A percentile compares a stretch with the other conserved stretches of the same genome.
These are phyloP conservation scores for Octopus bimaculoides DNA, from an alignment of 1,140 invertebrate species.

Conservation along the genomic window DNA sequence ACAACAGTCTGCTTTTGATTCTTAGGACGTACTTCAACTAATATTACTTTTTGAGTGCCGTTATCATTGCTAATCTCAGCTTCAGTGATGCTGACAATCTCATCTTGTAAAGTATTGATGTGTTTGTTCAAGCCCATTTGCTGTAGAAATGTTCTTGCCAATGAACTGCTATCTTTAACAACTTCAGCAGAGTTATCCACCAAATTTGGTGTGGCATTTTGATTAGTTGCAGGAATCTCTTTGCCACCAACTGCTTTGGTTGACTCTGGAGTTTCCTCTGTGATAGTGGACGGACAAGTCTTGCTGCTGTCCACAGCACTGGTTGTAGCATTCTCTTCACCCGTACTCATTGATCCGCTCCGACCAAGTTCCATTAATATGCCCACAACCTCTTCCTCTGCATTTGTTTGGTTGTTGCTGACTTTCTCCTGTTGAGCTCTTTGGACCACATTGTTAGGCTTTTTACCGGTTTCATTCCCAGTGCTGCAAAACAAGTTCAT, in stretches of 20 bases:
- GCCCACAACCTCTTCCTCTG: background rate
- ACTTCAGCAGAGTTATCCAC: background rate
- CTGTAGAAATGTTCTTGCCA: background rate
- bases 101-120: background rate
- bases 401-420: no score
- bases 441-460: no score
- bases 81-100: slow-evolving; percentile 6
- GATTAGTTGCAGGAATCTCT: no score
- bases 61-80: background rate
- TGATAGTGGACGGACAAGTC: no score
- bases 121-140: slow-evolving; percentile 1
- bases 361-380: slow-evolving; percentile 9
- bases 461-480: no score
- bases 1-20: background rate
- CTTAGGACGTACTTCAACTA: background rate
- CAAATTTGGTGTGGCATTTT: no score
- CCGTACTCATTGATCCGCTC: background rate
- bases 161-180: background rate
- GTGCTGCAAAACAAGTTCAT: no score
- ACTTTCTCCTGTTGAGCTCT: no score
- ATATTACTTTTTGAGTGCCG: background rate
- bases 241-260: no score
- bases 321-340: no score
- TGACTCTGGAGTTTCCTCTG: no score
- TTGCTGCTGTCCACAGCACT: no score